A percentile compares a stretch with the other conserved stretches of the same genome.
Conservation (phyloP, 2,113 vertebrate genomes). For the Cheilinus undulatus region DNA sequence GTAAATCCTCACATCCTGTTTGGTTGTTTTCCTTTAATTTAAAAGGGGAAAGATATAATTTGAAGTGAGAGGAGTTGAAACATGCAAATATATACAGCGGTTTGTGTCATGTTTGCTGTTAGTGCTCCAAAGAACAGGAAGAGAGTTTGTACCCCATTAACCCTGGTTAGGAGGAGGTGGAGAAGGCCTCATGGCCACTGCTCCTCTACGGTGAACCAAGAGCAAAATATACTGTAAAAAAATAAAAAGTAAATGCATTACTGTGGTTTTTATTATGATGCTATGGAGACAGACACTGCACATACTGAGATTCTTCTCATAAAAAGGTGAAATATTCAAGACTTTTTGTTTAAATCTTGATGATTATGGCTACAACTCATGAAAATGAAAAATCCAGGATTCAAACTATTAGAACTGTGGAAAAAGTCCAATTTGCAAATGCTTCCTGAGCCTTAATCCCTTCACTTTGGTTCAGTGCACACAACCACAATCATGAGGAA, state of each 20-base stretch:
- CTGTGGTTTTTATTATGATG: no score
- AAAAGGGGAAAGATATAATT: conserved; percentile 49
- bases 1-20: conserved; percentile 15
- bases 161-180: conserved; percentile 20
- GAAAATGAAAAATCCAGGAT: no score
- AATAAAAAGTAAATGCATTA: neutral
- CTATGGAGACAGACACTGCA: no score
- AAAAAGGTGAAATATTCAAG: no score
- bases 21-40: conserved; percentile 27
- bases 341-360: no score
- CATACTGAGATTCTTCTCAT: no score
- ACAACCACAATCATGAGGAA: no score
- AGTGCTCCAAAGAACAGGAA: conserved; percentile 28
- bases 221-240: neutral
- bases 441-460: no score
- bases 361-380: no score
- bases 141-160: conserved; percentile 59
- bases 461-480: no score
- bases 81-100: conserved; percentile 58
- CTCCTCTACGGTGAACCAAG: neutral
- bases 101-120: conserved; percentile 20
- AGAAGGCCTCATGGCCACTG: neutral
- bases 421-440: no score
- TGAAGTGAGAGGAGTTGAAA: conserved; percentile 44
- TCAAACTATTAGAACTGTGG: no score